phyloP scores from a whole-genome alignment of 2,888 invertebrate species.

The Apamea crenata region DNA sequence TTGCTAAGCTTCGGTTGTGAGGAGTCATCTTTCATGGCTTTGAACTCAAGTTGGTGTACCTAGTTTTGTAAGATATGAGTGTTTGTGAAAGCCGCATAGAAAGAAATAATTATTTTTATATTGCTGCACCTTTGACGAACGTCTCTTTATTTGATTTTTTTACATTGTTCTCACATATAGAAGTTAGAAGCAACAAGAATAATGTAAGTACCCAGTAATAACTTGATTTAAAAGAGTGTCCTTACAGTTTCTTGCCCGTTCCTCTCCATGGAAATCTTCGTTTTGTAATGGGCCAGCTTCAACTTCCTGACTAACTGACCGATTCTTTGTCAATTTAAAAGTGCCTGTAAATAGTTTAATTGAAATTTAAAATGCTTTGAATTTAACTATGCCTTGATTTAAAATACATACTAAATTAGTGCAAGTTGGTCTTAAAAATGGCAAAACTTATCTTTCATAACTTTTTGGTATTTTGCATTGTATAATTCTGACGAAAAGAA shows the following conservation, averaged over 20 bases:
- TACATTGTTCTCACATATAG: too few relatives aligned
- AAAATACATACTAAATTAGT: not conserved
- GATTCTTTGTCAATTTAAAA: too few relatives aligned
- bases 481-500: not conserved
- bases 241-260: too few relatives aligned
- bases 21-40: not conserved
- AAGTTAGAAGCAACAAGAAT: too few relatives aligned
- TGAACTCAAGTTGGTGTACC: not conserved
- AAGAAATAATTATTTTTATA: not conserved
- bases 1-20: conserved; percentile 1
- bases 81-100: not conserved
- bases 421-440: not conserved
- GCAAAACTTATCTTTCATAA: not conserved
- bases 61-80: not conserved
- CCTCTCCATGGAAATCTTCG: too few relatives aligned
- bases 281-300: too few relatives aligned
- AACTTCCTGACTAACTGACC: too few relatives aligned
- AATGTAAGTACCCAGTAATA: too few relatives aligned
- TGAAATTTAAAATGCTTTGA: too few relatives aligned
- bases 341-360: too few relatives aligned
- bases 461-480: not conserved
- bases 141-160: too few relatives aligned
- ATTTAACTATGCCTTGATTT: not conserved
- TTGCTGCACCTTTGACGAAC: not conserved
- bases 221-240: too few relatives aligned